A percentile compares a stretch with the other conserved stretches of the same genome.
Evolutionary conservation across 2,888 invertebrate genomes (phyloP).

Genomic region (Monochamus alternatus): DNA sequence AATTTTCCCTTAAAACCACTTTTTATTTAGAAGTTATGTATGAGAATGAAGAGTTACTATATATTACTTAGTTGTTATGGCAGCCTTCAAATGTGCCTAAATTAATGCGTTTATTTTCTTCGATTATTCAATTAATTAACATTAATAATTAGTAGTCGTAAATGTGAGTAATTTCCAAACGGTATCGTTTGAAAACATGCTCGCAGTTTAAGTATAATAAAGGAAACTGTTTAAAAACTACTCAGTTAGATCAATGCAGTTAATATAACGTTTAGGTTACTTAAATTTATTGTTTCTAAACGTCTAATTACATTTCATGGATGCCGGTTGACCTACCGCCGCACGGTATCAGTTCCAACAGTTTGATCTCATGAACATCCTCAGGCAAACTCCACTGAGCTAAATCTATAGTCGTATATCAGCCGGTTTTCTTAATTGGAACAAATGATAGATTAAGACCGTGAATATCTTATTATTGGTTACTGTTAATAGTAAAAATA

Average conservation of each 20-base stretch:
- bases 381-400: not conserved
- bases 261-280: not conserved
- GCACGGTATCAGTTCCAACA: not conserved
- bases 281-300: not conserved
- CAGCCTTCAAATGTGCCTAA: no score
- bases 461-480: not conserved
- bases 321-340: not conserved
- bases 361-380: not conserved
- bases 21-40: no score
- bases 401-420: not conserved
- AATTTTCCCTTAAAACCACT: no score
- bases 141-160: no score
- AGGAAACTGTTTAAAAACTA: no score
- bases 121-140: no score
- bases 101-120: no score
- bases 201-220: no score
- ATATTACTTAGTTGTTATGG: no score
- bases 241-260: not conserved
- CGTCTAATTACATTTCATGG: not conserved
- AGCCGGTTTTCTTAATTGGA: slow-evolving; percentile 1
- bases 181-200: no score
- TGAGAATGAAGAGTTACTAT: no score
- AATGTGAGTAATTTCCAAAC: no score
- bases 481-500: slow-evolving; percentile 3
- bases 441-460: not conserved